Evolutionary conservation across 2,888 invertebrate species (phyloP).

Genomic region (Tiliacea citrago): DNA sequence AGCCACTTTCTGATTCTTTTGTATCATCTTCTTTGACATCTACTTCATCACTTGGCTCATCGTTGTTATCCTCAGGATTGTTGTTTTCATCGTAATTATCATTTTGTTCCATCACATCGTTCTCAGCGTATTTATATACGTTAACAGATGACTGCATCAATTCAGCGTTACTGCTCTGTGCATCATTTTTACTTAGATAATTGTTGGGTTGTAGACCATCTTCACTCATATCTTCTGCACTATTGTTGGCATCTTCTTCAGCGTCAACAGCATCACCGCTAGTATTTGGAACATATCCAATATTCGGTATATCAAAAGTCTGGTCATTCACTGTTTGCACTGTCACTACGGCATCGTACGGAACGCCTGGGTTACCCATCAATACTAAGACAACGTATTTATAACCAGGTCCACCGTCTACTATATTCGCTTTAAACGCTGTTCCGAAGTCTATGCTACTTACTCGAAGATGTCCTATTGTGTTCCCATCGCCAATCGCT

Average conservation of each 20-base stretch:
- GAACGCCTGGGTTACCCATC: slow-evolving; percentile 80
- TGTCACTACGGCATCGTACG: slow-evolving; percentile 84
- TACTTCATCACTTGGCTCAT: slow-evolving; percentile 42
- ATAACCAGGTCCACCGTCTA: slow-evolving; percentile 87
- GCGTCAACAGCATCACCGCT: slow-evolving; percentile 50
- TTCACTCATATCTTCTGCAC: slow-evolving; percentile 75
- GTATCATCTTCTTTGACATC: slow-evolving; percentile 48
- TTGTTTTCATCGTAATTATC: slow-evolving; percentile 51
- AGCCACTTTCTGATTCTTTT: slow-evolving; percentile 23
- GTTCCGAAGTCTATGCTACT: slow-evolving; percentile 87
- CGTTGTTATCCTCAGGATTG: slow-evolving; percentile 37
- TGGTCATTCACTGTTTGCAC: slow-evolving; percentile 77
- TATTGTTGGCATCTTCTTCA: slow-evolving; percentile 68
- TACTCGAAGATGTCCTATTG: slow-evolving; percentile 85
- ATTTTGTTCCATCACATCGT: slow-evolving; percentile 65
- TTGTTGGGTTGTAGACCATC: slow-evolving; percentile 70
- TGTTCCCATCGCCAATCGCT: slow-evolving; percentile 80
- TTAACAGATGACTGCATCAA: slow-evolving; percentile 78
- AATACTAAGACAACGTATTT: slow-evolving; percentile 85
- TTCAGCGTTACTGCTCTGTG: slow-evolving; percentile 70
- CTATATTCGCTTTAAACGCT: slow-evolving; percentile 84
- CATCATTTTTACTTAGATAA: slow-evolving; percentile 53
- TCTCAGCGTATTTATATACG: slow-evolving; percentile 74
- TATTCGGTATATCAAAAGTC: slow-evolving; percentile 42
- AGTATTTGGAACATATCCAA: slow-evolving; percentile 55